Evolutionary conservation across 2,888 invertebrate genomes (phyloP).

Genomic region (Morpho deidamia): DNA sequence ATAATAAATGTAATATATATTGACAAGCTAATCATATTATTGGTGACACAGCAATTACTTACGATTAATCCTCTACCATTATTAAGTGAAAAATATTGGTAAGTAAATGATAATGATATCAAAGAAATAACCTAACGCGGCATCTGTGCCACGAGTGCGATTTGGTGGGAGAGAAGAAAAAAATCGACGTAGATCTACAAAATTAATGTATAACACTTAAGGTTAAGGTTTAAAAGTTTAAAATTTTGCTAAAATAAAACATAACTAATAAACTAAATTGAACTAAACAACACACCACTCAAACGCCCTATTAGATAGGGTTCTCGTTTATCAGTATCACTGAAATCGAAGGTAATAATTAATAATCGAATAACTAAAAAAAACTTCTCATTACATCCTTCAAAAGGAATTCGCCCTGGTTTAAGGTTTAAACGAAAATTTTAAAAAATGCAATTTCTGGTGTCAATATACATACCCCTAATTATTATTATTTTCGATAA

Average conservation of each 20-base stretch:
- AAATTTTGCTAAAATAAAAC: conserved; percentile 79
- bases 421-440: conserved; percentile 47
- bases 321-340: conserved; percentile 60
- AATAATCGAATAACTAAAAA: conserved; percentile 34
- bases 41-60: conserved; percentile 76
- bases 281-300: conserved; percentile 76
- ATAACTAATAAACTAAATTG: conserved; percentile 79
- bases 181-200: conserved; percentile 65
- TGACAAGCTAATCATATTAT: conserved; percentile 71
- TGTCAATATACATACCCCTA: conserved; percentile 55
- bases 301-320: conserved; percentile 68
- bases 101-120: conserved; percentile 51
- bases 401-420: conserved; percentile 50
- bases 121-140: conserved; percentile 61
- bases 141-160: conserved; percentile 60
- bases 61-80: conserved; percentile 59
- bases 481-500: conserved; percentile 59
- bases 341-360: conserved; percentile 67
- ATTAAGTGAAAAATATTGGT: conserved; percentile 50
- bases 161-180: conserved; percentile 75
- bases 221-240: conserved; percentile 51
- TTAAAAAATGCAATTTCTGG: conserved; percentile 71
- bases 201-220: conserved; percentile 77
- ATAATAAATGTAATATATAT: conserved; percentile 46
- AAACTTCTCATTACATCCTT: conserved; percentile 46